phyloP scores from a whole-genome alignment of 1,140 invertebrate species.

The Cyphomyrmex costatus region DNA sequence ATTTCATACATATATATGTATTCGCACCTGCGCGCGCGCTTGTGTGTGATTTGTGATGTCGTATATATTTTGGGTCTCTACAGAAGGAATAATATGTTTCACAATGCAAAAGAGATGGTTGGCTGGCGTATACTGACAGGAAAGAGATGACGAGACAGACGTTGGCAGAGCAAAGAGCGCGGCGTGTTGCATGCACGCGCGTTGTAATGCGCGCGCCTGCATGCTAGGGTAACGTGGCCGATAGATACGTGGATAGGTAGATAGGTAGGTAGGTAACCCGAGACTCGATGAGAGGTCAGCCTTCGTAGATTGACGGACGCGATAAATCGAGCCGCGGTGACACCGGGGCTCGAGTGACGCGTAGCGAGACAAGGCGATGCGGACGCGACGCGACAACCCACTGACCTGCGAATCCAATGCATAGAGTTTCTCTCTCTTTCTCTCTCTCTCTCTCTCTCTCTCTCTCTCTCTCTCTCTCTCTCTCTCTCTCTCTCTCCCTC shows the following conservation, averaged over 20 bases:
- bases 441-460: constrained; percentile 1
- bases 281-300: constrained; percentile 84
- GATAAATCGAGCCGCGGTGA: constrained; percentile 83
- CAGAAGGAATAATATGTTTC: constrained; percentile 6
- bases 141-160: constrained; percentile 76
- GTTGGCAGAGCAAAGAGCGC: not conserved
- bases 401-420: constrained; percentile 87
- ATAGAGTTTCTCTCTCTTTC: constrained; percentile 72
- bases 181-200: constrained; percentile 39
- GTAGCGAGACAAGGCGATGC: constrained; percentile 44
- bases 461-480: not conserved
- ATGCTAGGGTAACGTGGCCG: constrained; percentile 18
- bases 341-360: constrained; percentile 74
- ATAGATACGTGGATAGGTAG: constrained; percentile 8
- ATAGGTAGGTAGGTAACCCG: constrained; percentile 81
- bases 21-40: too few relatives aligned
- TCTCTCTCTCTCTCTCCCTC: not conserved
- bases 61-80: not conserved
- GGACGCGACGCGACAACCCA: constrained; percentile 84
- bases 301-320: constrained; percentile 84
- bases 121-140: not conserved
- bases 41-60: too few relatives aligned
- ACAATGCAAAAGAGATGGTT: not conserved
- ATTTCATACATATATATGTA: too few relatives aligned
- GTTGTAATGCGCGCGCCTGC: constrained; percentile 73